Evolutionary conservation across 2,888 invertebrate genomes (phyloP), one percentile per base, ranked within the genome.

Genomic region (Dioctria linearis): DNA sequence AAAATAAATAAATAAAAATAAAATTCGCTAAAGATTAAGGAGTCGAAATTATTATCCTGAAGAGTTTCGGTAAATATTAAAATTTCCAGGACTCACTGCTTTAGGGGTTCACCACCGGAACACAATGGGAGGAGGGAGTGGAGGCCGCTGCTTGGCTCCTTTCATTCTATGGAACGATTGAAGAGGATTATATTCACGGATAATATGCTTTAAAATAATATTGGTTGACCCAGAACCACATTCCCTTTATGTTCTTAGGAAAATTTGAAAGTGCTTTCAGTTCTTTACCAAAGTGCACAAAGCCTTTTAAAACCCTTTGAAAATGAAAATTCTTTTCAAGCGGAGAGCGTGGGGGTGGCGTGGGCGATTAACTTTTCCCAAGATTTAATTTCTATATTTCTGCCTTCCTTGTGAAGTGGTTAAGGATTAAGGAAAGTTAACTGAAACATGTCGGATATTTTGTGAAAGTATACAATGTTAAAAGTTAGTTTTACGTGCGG

Each of bases 221-320:
- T 65, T 65, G 65, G 65, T 42, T 13, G 42, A 65, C 65, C 40
- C 61, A 25, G 61, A 40, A 65, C 37, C 65, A 25, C 25, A 25
- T 25, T 25, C 63, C 63, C 11, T 25, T 25, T 25, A 25, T 25
- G 25, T 25, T 25, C 25, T 25, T 25, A 25, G 25, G 25, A 25
- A 25, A 25, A 25, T 25, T 25, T 25, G 65, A 37, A 40, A 40
- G 65, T 37, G 42, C 65, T 65, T 65, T 65, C 40, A 65, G 65
- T 65, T 65, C 65, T 65, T 65, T 65, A 42, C 65, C 65, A 65
- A 65, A 65, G 65, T 42, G 65, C 65, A 65, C 65, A 65, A 40
- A 65, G 42, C 40, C 65, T 65, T 25, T 25, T 25, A 25, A 42
- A 65, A 42, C 65, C 40, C 65, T 65, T 42, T 42, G 65, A 65